phyloP scores from a whole-genome alignment of 2,888 invertebrate species.

The Drosophila anomalata region DNA sequence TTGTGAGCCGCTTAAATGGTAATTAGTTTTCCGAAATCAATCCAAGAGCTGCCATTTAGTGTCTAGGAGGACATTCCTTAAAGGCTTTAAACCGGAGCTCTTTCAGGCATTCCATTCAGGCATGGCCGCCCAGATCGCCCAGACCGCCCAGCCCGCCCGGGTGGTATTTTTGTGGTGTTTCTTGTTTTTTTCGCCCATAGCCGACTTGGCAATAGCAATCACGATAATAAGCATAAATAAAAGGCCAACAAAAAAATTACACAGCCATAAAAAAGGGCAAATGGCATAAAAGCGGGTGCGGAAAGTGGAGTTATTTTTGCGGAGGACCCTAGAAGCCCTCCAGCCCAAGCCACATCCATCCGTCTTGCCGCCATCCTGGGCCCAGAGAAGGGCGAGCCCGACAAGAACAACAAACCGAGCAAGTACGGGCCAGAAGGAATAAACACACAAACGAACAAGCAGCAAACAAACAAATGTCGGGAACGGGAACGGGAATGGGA shows the following conservation, averaged over 20 bases:
- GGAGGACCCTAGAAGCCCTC: no score
- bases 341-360: slow-evolving; percentile 13
- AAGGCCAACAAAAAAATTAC: slow-evolving; percentile 64
- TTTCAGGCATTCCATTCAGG: background rate
- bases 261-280: slow-evolving; percentile 68
- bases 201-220: slow-evolving; percentile 61
- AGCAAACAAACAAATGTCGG: slow-evolving; percentile 26
- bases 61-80: background rate
- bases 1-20: background rate
- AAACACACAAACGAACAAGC: slow-evolving; percentile 3
- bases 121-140: no score
- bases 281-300: slow-evolving; percentile 20
- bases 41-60: background rate
- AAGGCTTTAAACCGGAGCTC: background rate
- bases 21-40: background rate
- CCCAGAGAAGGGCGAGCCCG: slow-evolving; percentile 8
- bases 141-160: no score
- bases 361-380: slow-evolving; percentile 15
- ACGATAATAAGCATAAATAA: slow-evolving; percentile 77
- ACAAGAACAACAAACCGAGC: slow-evolving; percentile 10
- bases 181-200: background rate
- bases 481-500: slow-evolving; percentile 22
- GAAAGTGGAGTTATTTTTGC: slow-evolving; percentile 3
- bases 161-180: background rate
- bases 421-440: background rate